These are phyloP conservation scores for Nyctibius bracteatus DNA, from an alignment of 2,113 vertebrate genomes.

Conservation along the genomic window DNA sequence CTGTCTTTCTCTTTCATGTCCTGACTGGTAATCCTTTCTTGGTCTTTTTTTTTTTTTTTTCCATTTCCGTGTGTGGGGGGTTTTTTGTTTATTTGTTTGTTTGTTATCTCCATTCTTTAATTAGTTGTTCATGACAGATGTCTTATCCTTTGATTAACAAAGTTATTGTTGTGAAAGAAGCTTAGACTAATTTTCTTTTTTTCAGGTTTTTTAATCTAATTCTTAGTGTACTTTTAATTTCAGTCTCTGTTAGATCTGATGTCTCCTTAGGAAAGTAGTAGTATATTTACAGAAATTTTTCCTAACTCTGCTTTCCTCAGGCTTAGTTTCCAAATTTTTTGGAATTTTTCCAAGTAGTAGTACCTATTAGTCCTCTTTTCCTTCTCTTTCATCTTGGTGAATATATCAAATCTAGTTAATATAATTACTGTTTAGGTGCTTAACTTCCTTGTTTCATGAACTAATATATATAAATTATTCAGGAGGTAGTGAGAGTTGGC, in stretches of 20 bases:
- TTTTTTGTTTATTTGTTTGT: background rate
- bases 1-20: background rate
- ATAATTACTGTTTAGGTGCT: background rate
- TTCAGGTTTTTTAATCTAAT: background rate
- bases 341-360: background rate
- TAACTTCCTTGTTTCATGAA: background rate
- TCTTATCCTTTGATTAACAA: background rate
- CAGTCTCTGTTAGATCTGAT: background rate
- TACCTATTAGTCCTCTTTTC: background rate
- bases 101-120: background rate
- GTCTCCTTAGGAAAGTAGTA: background rate
- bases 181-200: background rate
- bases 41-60: background rate
- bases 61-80: background rate
- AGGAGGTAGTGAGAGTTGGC: background rate
- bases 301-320: background rate
- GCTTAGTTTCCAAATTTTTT: background rate
- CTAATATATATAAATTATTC: background rate
- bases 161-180: background rate
- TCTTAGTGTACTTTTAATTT: background rate
- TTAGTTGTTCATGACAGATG: background rate
- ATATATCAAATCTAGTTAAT: background rate
- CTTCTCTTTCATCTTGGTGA: background rate
- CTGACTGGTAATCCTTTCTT: background rate
- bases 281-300: background rate